Evolutionary conservation across 2,113 vertebrate genomes (phyloP), one percentile per base, ranked within the genome.

Genomic region (Nestor notabilis): DNA sequence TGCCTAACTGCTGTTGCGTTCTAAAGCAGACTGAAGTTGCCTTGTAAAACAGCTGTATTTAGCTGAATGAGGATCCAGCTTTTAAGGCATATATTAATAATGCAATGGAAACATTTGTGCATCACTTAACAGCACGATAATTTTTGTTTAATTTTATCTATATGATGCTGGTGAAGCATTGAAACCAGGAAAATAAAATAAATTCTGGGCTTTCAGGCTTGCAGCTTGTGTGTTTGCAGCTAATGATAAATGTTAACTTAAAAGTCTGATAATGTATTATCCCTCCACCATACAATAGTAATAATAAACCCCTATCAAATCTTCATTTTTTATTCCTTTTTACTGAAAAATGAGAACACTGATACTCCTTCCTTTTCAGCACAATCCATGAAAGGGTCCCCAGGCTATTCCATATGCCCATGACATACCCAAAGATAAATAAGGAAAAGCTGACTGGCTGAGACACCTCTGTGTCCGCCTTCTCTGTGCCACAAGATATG

Each of bases 81-180:
- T 96, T 95, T 95, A 92, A 35, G 75, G 95, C 23, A 69, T 78
- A 15, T 95, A 95, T 97, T 97, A 98, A 97, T 97, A 98, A 97
- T 65, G 65, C 66, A 92, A 47, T 91, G 66, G 77, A 75, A 87
- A 60, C 86, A 95, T 85, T 95, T 92, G 77, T 79, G 64, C 68
- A 78, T 35, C 83, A 95, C 92, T 85, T 65, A 82, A 83, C 24
- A 93, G 94, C 89, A 86, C 31, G 50, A 89, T 92, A 89, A 94
- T 93, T 96, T 96, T 72, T 97, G 58, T 97, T 96, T 95, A 80
- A 93, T 89, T 97, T 82, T 64, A 92, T 92, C 75, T 84, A 39
- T 70, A 72, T 39, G 76, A 39, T 63, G 44, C 43, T 93, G 50
- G 61, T 88, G 86, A 95, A 95, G 68, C 81, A 96, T 1, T 97